Evolutionary conservation across 2,797 vertebrate species (phyloP).

Genomic region (Prunella strophiata): DNA sequence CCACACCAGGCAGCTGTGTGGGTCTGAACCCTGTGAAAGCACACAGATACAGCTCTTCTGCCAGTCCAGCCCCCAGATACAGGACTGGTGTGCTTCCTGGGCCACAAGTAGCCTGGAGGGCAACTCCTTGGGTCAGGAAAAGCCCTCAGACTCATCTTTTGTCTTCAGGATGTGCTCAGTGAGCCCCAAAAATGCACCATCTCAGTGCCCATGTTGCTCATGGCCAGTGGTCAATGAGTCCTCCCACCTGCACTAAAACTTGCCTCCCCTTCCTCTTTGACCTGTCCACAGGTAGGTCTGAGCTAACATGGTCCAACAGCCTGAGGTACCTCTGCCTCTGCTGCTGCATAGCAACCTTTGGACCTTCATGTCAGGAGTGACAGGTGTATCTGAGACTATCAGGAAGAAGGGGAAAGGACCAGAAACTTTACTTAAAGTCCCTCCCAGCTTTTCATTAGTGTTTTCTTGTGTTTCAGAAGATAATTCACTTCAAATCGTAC

Average conservation of each 20-base stretch:
- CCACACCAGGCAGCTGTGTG: fast-evolving
- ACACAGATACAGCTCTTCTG: neutral
- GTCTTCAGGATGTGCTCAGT: fast-evolving
- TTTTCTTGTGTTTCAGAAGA: neutral
- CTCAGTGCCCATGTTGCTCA: fast-evolving
- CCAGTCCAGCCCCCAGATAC: neutral
- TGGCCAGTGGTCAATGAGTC: neutral
- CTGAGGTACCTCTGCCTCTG: neutral
- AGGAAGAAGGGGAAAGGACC: neutral
- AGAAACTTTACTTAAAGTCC: neutral
- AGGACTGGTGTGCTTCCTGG: neutral
- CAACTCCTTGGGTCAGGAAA: neutral
- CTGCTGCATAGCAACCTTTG: neutral
- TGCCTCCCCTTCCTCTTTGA: neutral
- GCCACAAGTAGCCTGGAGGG: neutral
- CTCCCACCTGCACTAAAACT: neutral
- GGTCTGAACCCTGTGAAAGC: neutral
- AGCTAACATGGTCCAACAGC: neutral
- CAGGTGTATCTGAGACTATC: neutral
- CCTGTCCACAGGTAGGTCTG: neutral
- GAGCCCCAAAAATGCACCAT: fast-evolving
- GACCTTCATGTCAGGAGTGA: neutral
- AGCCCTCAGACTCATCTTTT: neutral
- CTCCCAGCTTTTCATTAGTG: neutral
- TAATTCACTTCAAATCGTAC: neutral